Conservation (phyloP, 2,113 vertebrate genomes). For the Monopterus albus region DNA sequence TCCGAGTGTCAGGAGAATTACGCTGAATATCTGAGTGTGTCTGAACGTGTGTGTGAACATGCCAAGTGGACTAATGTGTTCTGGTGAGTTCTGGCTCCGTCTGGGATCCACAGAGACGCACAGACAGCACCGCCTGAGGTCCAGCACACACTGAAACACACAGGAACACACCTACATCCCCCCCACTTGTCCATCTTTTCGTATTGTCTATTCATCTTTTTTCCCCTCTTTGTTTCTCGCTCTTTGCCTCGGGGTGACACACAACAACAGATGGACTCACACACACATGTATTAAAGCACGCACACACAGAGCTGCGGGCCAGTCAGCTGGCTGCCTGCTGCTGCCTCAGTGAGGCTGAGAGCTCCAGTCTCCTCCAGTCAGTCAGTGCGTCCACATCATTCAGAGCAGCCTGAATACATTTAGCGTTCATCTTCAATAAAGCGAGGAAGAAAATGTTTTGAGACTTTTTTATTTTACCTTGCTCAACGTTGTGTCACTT, state of each 20-base stretch:
- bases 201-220: constrained; percentile 41
- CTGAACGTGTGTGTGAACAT: constrained; percentile 54
- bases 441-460: constrained; percentile 1
- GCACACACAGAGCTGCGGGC: constrained; percentile 59
- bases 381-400: background rate
- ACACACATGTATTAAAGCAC: constrained; percentile 2
- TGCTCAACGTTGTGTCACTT: background rate
- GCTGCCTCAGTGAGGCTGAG: constrained; percentile 45
- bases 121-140: constrained; percentile 62
- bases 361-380: constrained; percentile 31
- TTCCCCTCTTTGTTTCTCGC: constrained; percentile 18
- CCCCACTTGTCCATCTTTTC: constrained; percentile 43
- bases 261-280: constrained; percentile 70
- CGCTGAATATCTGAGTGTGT: constrained; percentile 47
- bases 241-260: constrained; percentile 52
- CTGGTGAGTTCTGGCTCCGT: constrained; percentile 73
- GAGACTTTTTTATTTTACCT: background rate
- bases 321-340: constrained; percentile 72
- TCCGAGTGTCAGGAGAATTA: constrained; percentile 60
- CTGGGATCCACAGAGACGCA: constrained; percentile 70
- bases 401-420: constrained; percentile 20
- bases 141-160: constrained; percentile 32
- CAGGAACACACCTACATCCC: constrained; percentile 27
- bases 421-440: constrained; percentile 26
- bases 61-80: constrained; percentile 75